phyloP scores from a whole-genome alignment of 1,140 invertebrate genomes.

The Drosophila pachea region DNA sequence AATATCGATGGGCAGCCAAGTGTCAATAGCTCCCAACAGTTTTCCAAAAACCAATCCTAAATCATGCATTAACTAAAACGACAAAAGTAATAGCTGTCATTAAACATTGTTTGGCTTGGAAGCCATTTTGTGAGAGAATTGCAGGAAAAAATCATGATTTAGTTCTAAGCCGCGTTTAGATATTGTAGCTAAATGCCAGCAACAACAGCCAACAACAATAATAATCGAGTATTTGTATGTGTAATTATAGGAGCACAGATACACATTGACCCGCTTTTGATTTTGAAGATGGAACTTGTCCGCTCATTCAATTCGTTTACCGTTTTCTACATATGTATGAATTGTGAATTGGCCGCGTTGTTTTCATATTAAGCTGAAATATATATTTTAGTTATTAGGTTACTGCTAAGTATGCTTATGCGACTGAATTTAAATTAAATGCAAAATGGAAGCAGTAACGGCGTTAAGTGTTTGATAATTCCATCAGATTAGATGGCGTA shows the following conservation, averaged over 20 bases:
- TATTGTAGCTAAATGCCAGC: constrained; percentile 20
- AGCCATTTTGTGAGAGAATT: constrained; percentile 21
- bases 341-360: constrained; percentile 50
- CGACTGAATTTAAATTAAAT: constrained; percentile 77
- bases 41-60: constrained; percentile 62
- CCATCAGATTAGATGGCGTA: too few species aligned
- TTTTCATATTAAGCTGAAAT: constrained; percentile 66
- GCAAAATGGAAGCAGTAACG: constrained; percentile 22
- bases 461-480: background rate
- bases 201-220: constrained; percentile 19
- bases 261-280: constrained; percentile 3
- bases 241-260: background rate
- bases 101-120: constrained; percentile 1
- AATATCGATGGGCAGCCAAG: constrained; percentile 28
- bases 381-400: constrained; percentile 72
- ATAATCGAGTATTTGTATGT: constrained; percentile 36
- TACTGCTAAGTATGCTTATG: constrained; percentile 74
- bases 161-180: constrained; percentile 25
- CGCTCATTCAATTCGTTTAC: constrained; percentile 5
- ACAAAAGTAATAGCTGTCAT: constrained; percentile 10
- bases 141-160: constrained; percentile 30
- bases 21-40: constrained; percentile 48
- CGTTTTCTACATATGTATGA: constrained; percentile 20
- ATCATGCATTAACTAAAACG: constrained; percentile 12
- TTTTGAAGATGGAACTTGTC: constrained; percentile 12